These are phyloP conservation scores for Heteromyza rotundicornis DNA, from an alignment of 2,888 invertebrate genomes.

Conservation along the genomic window DNA sequence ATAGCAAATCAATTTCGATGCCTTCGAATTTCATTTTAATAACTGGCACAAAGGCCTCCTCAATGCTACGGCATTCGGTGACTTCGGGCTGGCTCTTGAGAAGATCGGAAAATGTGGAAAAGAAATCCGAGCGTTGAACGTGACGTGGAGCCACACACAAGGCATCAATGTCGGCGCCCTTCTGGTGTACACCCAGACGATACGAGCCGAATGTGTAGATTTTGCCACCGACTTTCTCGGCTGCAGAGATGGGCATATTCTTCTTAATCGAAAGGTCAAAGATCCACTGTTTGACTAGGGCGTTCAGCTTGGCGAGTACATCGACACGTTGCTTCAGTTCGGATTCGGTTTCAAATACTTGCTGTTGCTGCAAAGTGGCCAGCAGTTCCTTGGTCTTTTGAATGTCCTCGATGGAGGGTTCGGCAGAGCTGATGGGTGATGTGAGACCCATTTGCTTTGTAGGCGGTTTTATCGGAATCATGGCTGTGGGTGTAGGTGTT, in stretches of 20 bases:
- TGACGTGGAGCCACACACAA: slow-evolving; percentile 97
- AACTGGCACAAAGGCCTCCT: slow-evolving; percentile 98
- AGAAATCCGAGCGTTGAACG: slow-evolving; percentile 92
- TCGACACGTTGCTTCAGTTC: slow-evolving; percentile 91
- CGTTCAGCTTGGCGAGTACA: slow-evolving; percentile 83
- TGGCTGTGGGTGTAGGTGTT: too few relatives aligned
- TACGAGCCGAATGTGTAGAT: slow-evolving; percentile 99
- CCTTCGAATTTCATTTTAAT: slow-evolving; percentile 99
- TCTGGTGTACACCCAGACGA: slow-evolving; percentile 91
- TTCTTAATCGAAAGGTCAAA: slow-evolving; percentile 83
- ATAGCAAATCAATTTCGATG: slow-evolving; percentile 98
- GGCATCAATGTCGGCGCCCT: slow-evolving; percentile 99
- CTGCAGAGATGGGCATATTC: slow-evolving; percentile 91
- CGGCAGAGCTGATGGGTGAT: slow-evolving; percentile 89
- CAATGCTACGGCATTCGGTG: slow-evolving; percentile 85
- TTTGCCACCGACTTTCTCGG: slow-evolving; percentile 94
- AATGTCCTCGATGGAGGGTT: slow-evolving; percentile 76
- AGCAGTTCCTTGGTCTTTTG: slow-evolving; percentile 74
- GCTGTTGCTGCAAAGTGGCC: slow-evolving; percentile 79
- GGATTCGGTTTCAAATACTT: slow-evolving; percentile 88
- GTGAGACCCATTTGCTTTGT: slow-evolving; percentile 79
- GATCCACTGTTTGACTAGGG: slow-evolving; percentile 94
- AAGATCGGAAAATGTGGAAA: slow-evolving; percentile 91
- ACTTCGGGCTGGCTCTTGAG: slow-evolving; percentile 87
- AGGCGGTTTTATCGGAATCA: too few relatives aligned